These are phyloP conservation scores for Channallabes apus DNA, from an alignment of 2,797 vertebrate genomes.

Conservation along the genomic window DNA sequence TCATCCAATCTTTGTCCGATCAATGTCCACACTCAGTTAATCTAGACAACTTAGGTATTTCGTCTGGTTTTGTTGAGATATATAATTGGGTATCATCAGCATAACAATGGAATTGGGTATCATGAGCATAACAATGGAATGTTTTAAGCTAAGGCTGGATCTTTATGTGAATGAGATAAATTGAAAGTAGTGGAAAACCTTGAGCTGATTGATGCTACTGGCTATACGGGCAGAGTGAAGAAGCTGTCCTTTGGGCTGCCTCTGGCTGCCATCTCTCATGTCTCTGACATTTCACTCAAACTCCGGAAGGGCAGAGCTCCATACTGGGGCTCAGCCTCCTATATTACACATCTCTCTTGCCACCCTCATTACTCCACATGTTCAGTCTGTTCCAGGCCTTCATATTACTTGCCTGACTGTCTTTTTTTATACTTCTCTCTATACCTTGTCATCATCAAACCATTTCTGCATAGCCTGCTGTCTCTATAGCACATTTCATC, in stretches of 20 bases:
- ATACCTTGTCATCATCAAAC: neutral
- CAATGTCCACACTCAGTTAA: too few relatives aligned
- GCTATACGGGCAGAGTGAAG: conserved; percentile 63
- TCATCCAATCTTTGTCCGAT: too few relatives aligned
- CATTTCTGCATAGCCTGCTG: conserved; percentile 9
- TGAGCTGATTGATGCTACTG: conserved; percentile 74
- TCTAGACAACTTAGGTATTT: too few relatives aligned
- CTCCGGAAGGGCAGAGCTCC: conserved; percentile 51
- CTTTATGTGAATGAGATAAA: conserved; percentile 76
- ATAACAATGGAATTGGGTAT: too few relatives aligned
- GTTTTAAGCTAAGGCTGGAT: conserved; percentile 63
- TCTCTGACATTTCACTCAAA: conserved; percentile 71
- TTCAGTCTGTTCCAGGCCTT: conserved; percentile 8
- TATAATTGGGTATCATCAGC: too few relatives aligned
- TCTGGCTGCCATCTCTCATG: conserved; percentile 73
- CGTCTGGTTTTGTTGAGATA: too few relatives aligned
- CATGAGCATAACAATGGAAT: too few relatives aligned
- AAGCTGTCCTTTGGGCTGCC: conserved; percentile 73
- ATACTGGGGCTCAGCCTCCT: conserved; percentile 37
- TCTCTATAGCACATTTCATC: conserved; percentile 5
- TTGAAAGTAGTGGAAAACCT: conserved; percentile 69
- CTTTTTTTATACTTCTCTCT: neutral
- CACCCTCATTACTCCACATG: conserved; percentile 42
- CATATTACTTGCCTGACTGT: conserved; percentile 21
- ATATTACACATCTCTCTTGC: conserved; percentile 62